phyloP scores from a whole-genome alignment of 2,113 vertebrate genomes.

The Tringa solitaria region DNA sequence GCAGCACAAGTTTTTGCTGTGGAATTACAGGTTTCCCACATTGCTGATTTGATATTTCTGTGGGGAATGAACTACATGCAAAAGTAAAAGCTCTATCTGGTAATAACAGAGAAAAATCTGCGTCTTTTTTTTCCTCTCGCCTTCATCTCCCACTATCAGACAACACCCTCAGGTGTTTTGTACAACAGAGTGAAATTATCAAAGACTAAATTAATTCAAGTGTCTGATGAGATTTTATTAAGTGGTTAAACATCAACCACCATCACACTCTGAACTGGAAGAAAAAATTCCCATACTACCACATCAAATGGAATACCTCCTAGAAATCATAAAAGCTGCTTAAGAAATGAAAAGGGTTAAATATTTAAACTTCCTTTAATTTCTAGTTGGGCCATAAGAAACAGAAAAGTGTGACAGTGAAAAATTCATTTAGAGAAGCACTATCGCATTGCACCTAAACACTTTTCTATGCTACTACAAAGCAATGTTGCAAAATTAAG shows the following conservation, averaged over 20 bases:
- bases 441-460: background rate
- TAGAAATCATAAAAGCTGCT: conserved; percentile 13
- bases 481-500: background rate
- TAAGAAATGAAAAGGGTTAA: background rate
- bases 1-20: background rate
- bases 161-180: background rate
- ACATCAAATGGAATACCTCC: conserved; percentile 47
- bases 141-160: conserved; percentile 4
- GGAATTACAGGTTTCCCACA: background rate
- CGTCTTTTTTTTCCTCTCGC: rapidly evolving
- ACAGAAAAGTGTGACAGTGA: background rate
- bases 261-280: conserved; percentile 10
- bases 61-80: background rate
- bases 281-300: background rate
- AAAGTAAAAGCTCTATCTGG: background rate
- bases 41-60: background rate
- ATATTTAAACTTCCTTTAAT: background rate
- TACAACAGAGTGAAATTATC: background rate
- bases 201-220: conserved; percentile 31
- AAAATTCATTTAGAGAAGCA: background rate
- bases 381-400: background rate
- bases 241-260: conserved; percentile 30
- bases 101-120: background rate
- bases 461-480: background rate
- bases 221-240: conserved; percentile 43